phyloP scores from a whole-genome alignment of 2,888 invertebrate species.

The Ctenicera cuprea region DNA sequence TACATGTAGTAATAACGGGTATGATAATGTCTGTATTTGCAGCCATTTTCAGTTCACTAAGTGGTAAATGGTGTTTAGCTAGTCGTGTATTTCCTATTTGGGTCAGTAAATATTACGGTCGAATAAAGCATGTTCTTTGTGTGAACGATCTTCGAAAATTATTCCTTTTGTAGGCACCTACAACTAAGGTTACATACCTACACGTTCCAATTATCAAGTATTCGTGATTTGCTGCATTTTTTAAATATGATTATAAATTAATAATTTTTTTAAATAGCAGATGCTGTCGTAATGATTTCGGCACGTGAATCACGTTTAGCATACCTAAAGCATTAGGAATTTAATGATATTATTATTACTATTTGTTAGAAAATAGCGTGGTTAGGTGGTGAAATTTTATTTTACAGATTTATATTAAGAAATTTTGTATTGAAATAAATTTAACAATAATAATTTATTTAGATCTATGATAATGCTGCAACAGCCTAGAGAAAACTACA shows the following conservation, averaged over 20 bases:
- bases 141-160: conserved; percentile 3
- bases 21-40: conserved; percentile 7
- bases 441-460: no score
- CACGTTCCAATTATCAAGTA: background rate
- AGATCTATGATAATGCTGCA: background rate
- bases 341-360: no score
- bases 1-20: conserved; percentile 17
- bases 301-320: no score
- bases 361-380: no score
- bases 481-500: background rate
- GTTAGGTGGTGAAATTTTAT: no score
- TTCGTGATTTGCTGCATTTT: background rate
- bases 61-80: conserved; percentile 22
- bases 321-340: no score
- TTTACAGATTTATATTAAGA: no score
- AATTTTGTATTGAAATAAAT: no score
- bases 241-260: background rate
- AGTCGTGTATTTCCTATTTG: conserved; percentile 33
- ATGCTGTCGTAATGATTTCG: no score
- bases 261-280: background rate
- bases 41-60: conserved; percentile 29
- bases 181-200: no score
- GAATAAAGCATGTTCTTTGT: conserved; percentile 28
- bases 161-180: background rate
- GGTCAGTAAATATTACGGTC: conserved; percentile 45